Evolutionary conservation across 2,888 invertebrate genomes (phyloP).

Genomic region (Hypselothyrea guttata): DNA sequence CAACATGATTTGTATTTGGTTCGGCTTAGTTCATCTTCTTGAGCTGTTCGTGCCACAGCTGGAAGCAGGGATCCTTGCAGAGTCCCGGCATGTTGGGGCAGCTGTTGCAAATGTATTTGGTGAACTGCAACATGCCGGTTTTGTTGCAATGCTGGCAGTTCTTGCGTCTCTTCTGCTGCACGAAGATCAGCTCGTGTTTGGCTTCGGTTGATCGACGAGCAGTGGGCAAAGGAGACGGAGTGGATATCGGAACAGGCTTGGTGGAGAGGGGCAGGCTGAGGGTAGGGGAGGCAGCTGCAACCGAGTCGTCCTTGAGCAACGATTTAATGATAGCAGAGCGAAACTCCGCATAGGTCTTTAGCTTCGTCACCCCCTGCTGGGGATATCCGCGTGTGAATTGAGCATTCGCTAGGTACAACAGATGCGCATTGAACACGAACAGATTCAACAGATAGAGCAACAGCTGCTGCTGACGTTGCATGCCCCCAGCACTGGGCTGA

Average conservation of each 20-base stretch:
- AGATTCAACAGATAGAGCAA: constrained; percentile 58
- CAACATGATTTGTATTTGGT: too few relatives aligned
- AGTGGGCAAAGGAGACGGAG: neutral
- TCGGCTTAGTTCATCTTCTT: constrained; percentile 12
- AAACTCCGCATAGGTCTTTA: constrained; percentile 56
- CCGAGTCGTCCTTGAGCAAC: constrained; percentile 46
- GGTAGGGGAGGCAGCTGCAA: constrained; percentile 3
- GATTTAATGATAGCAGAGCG: constrained; percentile 55
- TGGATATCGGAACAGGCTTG: neutral
- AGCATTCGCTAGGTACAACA: constrained; percentile 51
- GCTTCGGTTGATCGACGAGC: neutral
- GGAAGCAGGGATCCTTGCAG: constrained; percentile 65
- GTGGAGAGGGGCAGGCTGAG: neutral
- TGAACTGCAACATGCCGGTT: constrained; percentile 62
- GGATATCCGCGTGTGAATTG: constrained; percentile 23
- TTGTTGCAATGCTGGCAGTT: constrained; percentile 66
- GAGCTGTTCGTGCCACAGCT: constrained; percentile 61
- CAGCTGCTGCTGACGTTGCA: constrained; percentile 52
- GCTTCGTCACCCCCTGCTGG: constrained; percentile 10
- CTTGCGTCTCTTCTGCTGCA: constrained; percentile 50
- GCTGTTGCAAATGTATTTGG: constrained; percentile 56
- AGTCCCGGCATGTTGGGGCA: constrained; percentile 67
- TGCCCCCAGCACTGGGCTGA: constrained; percentile 51
- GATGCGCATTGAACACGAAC: constrained; percentile 56
- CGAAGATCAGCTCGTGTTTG: constrained; percentile 42